phyloP scores from a whole-genome alignment of 2,797 vertebrate species.

The Micromesistius poutassou region DNA sequence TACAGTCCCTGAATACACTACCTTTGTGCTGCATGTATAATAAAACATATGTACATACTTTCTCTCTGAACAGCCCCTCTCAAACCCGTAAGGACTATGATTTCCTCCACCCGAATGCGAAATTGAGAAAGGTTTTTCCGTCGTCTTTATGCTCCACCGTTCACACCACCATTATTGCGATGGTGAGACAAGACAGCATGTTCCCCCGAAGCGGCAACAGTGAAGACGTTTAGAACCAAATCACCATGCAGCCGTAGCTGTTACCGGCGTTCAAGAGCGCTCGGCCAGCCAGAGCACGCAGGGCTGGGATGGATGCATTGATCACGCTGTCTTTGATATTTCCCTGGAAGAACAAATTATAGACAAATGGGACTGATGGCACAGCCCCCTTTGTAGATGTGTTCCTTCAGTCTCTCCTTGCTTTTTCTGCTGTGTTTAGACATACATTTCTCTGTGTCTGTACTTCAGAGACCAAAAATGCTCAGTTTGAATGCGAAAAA shows the following conservation, averaged over 20 bases:
- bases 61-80: background rate
- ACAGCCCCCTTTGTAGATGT: constrained; percentile 30
- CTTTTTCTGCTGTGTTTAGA: background rate
- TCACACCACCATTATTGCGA: background rate
- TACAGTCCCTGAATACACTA: background rate
- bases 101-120: background rate
- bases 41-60: background rate
- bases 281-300: background rate
- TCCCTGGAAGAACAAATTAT: constrained; percentile 33
- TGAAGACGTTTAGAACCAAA: constrained; percentile 15
- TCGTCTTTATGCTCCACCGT: background rate
- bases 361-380: constrained; percentile 37
- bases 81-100: background rate
- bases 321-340: constrained; percentile 34
- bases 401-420: background rate
- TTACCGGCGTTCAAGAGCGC: background rate
- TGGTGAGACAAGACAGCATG: background rate
- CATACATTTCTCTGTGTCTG: too few species aligned
- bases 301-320: constrained; percentile 15
- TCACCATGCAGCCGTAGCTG: constrained; percentile 41
- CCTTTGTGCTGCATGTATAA: background rate
- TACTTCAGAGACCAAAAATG: too few species aligned
- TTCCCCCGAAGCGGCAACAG: background rate
- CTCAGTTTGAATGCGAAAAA: too few species aligned
- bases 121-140: background rate